Base-by-base conservation (phyloP, 2,888 invertebrate genomes). In the Oligia fasciuncula region DNA sequence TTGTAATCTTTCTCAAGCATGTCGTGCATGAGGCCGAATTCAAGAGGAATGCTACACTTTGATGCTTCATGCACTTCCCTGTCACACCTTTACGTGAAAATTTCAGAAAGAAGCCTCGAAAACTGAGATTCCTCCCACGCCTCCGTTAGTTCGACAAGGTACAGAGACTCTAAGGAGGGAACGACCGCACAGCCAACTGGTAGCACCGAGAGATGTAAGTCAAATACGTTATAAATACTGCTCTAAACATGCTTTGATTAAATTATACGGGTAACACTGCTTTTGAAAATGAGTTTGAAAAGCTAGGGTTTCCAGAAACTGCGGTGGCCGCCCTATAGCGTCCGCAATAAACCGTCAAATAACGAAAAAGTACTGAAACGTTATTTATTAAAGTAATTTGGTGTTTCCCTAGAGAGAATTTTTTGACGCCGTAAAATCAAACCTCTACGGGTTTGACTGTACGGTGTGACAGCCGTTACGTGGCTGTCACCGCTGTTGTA, bases 81-180 rank as follows among this genome's bases (percentile, higher is more conserved):
- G 49, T 83, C 78, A 77, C n/a, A 62, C 11, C 17, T 23, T 78
- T 17, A 49, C 51, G 3, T 80, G 9, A 46, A n/a, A 67, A 89
- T 91, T 80, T 3, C 92, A 95, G 94, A 92, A 87, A 81, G 82
- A 85, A 40, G 35, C 60, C 14, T 23, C 85, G 0, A 88, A 89
- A 40, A 81, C 89, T 51, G 92, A 93, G 0, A 81, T 92, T 2
- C 83, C 87, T 0, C 91, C 93, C 49, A 94, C 94, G 0, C 96
- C 96, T 0, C 90, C 92, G 51, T 91, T 97, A 1, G 95, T 96
- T 3, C 91, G 97, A 13, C 97, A 97, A 84, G 96, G 96, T 40
- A 97, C 97, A 0, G 96, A 97, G 77, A 97, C 97, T 0, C 80
- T 97, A 19, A 92, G 96, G 0, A 89, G 96, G 4, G 96, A 96